Base-by-base conservation (phyloP, 64 coral and sea anemone species). In the Pachyseris speciosa region DNA sequence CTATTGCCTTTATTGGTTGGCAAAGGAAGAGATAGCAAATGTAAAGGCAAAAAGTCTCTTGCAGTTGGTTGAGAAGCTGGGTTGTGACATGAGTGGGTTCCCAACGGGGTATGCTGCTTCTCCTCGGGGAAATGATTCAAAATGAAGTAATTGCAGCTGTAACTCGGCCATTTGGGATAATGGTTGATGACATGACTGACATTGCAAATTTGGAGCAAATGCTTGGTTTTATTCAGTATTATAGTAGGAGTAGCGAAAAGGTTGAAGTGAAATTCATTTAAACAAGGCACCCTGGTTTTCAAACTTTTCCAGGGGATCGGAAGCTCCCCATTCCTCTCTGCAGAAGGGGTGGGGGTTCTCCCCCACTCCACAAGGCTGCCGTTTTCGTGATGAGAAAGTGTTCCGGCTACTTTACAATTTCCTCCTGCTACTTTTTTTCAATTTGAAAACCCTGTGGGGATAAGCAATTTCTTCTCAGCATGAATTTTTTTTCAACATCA, bases 1-100 rank as follows among this genome's bases (percentile, higher is more conserved):
- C 40, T 65, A 83, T 63, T 63, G n/a, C 34, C 58, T 83, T 84
- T 84, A 84, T 42, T 65, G 80, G 58, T 28, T 84, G 51, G 51
- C 51, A 55, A 55, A 15, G 51, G 51, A 55, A 55, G 51, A 55
- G 15, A 49, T 49, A 55, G 51, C 51, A 55, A 55, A 55, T 55
- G 51, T 55, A 9, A 55, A 55, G 51, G 51, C 12, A 11, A 55
- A 55, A 15, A 55, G 51, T 55, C 51, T 55, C 13, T 55, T 55
- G 51, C 7, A 55, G 51, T 55, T 55, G 51, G 51, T 55, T 55
- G 51, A 55, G 51, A 55, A 55, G 1, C 51, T 55, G 51, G 51
- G 51, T 9, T 4, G 51, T 55, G 51, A 55, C 12, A 55, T 55
- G 51, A 55, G 51, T 55, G 51, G 51, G 51, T 55, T 55, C 51